A percentile compares a stretch with the other conserved stretches of the same genome.
Conservation (phyloP, 2,888 invertebrate species). For the Dryocosmus kuriphilus region DNA sequence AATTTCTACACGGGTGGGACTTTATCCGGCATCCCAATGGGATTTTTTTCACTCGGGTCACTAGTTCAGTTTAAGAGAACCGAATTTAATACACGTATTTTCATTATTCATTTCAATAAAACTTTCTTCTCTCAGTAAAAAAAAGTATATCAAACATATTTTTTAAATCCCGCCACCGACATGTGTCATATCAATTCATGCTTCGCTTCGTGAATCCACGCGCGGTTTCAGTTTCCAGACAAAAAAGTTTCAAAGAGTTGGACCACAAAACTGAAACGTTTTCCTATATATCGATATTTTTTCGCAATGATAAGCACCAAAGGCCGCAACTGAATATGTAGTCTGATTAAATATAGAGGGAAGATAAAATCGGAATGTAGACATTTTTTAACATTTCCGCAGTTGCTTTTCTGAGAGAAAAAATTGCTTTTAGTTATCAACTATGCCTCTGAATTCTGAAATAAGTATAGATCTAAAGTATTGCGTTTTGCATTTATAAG, state of each 20-base stretch:
- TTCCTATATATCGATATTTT: not conserved
- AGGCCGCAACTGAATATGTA: not conserved
- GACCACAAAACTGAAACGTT: not conserved
- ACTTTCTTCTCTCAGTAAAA: not conserved
- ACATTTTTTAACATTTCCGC: not conserved
- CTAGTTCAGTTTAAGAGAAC: no score
- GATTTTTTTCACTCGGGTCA: no score
- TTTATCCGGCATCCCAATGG: no score
- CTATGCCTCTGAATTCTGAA: not conserved
- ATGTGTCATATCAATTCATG: conserved; percentile 28
- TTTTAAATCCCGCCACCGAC: not conserved
- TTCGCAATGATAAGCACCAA: conserved; percentile 22
- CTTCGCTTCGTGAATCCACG: conserved; percentile 18
- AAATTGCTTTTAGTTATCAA: not conserved
- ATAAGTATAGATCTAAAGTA: not conserved
- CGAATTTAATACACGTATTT: not conserved
- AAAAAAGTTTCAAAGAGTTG: conserved; percentile 11
- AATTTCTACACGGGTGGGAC: no score
- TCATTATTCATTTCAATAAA: not conserved
- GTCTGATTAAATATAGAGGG: not conserved
- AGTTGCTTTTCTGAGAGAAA: not conserved
- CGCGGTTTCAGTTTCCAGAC: not conserved
- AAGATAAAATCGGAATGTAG: not conserved
- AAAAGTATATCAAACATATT: conserved; percentile 6
- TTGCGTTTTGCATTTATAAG: conserved; percentile 10